These are phyloP conservation scores for Shargacucullia verbasci DNA, from an alignment of 2,888 invertebrate genomes.

Conservation along the genomic window DNA sequence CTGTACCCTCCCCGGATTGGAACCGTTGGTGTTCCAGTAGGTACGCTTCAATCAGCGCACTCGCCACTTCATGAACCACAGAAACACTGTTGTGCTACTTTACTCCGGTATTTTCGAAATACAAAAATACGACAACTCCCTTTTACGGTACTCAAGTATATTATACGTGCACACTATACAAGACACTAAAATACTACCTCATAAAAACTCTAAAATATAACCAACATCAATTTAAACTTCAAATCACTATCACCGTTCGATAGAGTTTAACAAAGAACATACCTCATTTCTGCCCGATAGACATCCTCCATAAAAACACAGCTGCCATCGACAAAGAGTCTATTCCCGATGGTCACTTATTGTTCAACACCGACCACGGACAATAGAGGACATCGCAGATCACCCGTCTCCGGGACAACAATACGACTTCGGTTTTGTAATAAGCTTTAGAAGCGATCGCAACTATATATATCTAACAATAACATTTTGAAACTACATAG, in stretches of 20 bases:
- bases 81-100: no score
- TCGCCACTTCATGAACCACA: no score
- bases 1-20: no score
- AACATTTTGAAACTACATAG: slow-evolving; percentile 62
- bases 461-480: slow-evolving; percentile 67
- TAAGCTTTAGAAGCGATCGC: slow-evolving; percentile 74
- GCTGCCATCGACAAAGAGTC: slow-evolving; percentile 80
- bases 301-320: slow-evolving; percentile 81
- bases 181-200: no score
- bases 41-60: no score
- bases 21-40: no score
- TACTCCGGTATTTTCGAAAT: no score
- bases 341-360: slow-evolving; percentile 83
- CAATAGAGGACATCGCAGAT: slow-evolving; percentile 82
- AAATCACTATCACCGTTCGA: slow-evolving; percentile 20
- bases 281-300: slow-evolving; percentile 72
- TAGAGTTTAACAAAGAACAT: slow-evolving; percentile 59
- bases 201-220: slow-evolving; percentile 2
- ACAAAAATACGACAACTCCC: no score
- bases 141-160: no score
- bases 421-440: slow-evolving; percentile 77
- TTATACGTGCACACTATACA: no score
- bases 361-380: slow-evolving; percentile 78
- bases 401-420: slow-evolving; percentile 76
- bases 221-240: slow-evolving; percentile 11